Percentiles rank a stretch among this genome's conserved stretches.
Conservation (phyloP, 37 sponge, comb jelly and placozoan genomes). For the Dysidea cf. avara region DNA sequence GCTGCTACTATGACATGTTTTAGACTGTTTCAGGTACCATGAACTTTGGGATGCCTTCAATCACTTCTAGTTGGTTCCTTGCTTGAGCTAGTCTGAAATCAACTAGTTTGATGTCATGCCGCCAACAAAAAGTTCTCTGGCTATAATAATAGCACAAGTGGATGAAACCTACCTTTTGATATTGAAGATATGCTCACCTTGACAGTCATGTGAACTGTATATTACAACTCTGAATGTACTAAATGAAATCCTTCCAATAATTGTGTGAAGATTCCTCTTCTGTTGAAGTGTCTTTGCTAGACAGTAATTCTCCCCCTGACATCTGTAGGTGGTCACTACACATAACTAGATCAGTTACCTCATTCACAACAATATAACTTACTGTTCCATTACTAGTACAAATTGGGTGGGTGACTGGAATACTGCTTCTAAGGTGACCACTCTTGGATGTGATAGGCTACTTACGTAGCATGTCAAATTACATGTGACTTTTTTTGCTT, state of each 20-base stretch:
- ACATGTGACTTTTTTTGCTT: not conserved
- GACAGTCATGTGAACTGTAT: constrained; percentile 50
- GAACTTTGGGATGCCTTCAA: constrained; percentile 12
- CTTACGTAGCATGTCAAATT: too few species aligned
- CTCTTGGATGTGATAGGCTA: constrained; percentile 38
- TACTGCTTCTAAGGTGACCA: constrained; percentile 41
- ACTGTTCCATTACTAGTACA: constrained; percentile 58
- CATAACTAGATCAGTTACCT: too few species aligned
- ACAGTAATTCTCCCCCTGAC: constrained; percentile 23
- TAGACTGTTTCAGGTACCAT: constrained; percentile 55
- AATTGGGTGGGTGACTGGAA: constrained; percentile 13
- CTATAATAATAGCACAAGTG: too few species aligned
- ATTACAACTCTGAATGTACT: constrained; percentile 36
- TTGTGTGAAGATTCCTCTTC: constrained; percentile 39
- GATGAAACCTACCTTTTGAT: not conserved
- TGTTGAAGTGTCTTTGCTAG: not conserved
- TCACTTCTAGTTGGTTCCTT: constrained; percentile 26
- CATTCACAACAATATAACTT: too few species aligned
- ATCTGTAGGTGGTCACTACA: too few species aligned
- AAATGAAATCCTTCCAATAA: constrained; percentile 47
- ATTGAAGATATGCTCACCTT: constrained; percentile 20
- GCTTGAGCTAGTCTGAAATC: constrained; percentile 39
- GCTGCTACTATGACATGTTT: constrained; percentile 48
- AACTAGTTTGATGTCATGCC: constrained; percentile 34
- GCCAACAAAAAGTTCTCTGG: too few species aligned